Percentiles rank a stretch among this genome's conserved stretches.
Evolutionary conservation across 2,888 invertebrate species (phyloP).

Genomic region (Hipparchia sbordonii): DNA sequence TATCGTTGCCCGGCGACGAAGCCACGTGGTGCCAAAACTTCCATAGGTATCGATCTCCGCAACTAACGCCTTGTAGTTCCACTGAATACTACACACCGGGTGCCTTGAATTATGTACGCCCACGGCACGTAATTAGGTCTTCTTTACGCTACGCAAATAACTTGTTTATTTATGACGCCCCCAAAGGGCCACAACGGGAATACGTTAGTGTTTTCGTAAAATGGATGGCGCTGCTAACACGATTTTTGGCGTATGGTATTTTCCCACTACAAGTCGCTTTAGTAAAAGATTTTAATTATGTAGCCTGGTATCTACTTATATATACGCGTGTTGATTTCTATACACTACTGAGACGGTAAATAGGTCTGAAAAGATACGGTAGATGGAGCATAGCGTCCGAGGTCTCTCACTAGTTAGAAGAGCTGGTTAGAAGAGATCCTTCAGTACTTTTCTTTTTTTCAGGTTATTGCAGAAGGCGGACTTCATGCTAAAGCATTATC

Average conservation of each 20-base stretch:
- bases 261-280: not conserved
- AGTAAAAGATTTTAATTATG: no score
- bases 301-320: no score
- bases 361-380: no score
- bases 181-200: conserved; percentile 30
- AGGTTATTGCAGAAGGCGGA: no score
- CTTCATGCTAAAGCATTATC: no score
- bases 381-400: no score
- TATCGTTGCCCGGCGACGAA: conserved; percentile 50
- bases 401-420: no score
- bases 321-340: no score
- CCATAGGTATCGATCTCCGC: conserved; percentile 54
- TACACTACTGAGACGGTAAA: no score
- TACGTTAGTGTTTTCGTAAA: conserved; percentile 20
- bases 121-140: conserved; percentile 57
- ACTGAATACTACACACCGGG: conserved; percentile 33
- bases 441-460: no score
- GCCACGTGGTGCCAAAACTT: conserved; percentile 53
- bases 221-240: conserved; percentile 3
- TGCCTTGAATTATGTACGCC: conserved; percentile 59
- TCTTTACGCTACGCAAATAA: conserved; percentile 49
- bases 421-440: no score
- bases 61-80: conserved; percentile 26
- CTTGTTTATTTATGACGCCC: conserved; percentile 40
- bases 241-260: not conserved